phyloP scores from a whole-genome alignment of 2,797 vertebrate genomes.

The Girardinus metallicus region DNA sequence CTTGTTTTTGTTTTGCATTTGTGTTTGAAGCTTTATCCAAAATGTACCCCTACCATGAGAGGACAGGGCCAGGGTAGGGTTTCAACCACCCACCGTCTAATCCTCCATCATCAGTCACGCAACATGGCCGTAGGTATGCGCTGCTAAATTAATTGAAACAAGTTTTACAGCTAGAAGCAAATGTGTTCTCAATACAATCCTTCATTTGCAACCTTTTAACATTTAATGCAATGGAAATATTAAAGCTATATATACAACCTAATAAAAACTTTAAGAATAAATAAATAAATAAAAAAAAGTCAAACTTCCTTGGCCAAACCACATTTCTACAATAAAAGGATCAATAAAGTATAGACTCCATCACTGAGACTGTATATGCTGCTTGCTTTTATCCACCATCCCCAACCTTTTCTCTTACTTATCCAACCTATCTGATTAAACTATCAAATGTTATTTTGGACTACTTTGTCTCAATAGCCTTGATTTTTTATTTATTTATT shows the following conservation, averaged over 20 bases:
- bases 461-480: conserved; percentile 24
- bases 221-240: background rate
- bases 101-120: conserved; percentile 46
- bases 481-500: conserved; percentile 21
- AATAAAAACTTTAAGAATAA: background rate
- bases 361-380: background rate
- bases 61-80: conserved; percentile 27
- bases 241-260: background rate
- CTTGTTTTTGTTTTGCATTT: conserved; percentile 14
- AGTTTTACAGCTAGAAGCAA: conserved; percentile 36
- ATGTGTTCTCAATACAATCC: conserved; percentile 3
- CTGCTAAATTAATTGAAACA: conserved; percentile 57
- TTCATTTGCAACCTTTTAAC: background rate
- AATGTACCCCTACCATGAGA: conserved; percentile 24
- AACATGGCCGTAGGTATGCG: conserved; percentile 18
- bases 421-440: conserved; percentile 21
- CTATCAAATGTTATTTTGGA: conserved; percentile 19
- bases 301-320: background rate
- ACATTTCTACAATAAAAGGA: background rate
- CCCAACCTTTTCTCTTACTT: background rate
- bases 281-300: background rate
- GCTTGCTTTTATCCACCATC: background rate
- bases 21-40: conserved; percentile 40
- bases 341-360: background rate
- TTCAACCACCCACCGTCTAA: conserved; percentile 37